phyloP scores from a whole-genome alignment of 2,797 vertebrate species.

The Agapornis canus region DNA sequence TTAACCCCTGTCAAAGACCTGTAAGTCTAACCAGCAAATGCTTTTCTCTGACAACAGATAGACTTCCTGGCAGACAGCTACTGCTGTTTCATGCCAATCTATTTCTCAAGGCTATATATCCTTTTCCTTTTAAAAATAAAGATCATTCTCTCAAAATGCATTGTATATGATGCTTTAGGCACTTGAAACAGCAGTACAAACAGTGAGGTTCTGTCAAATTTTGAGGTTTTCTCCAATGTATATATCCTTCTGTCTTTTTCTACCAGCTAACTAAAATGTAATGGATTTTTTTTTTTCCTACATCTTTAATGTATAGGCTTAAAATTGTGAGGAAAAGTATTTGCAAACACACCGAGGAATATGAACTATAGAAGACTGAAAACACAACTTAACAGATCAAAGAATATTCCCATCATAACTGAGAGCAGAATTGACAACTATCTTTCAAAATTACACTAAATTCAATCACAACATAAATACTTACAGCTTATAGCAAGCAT shows the following conservation, averaged over 20 bases:
- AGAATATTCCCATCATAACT: neutral
- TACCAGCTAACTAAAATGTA: neutral
- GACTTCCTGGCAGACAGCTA: neutral
- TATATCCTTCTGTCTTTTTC: neutral
- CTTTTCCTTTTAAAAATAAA: neutral
- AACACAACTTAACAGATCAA: neutral
- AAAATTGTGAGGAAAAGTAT: neutral
- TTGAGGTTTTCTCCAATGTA: neutral
- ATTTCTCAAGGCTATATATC: neutral
- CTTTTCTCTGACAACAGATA: neutral
- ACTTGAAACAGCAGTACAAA: neutral
- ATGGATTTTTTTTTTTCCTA: neutral
- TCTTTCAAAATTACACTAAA: neutral
- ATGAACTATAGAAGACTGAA: neutral
- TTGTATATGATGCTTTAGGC: neutral
- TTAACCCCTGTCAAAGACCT: neutral
- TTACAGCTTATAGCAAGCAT: neutral
- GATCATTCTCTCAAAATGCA: rapidly evolving
- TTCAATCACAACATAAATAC: neutral
- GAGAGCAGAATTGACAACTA: neutral
- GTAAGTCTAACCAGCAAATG: neutral
- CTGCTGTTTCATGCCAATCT: neutral
- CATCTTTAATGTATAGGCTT: neutral
- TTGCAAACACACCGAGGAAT: neutral
- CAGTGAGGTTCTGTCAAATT: neutral